A percentile compares a stretch with the other conserved stretches of the same genome.
These are phyloP conservation scores for Coenonympha arcania DNA, from an alignment of 2,888 invertebrate genomes.

Conservation along the genomic window DNA sequence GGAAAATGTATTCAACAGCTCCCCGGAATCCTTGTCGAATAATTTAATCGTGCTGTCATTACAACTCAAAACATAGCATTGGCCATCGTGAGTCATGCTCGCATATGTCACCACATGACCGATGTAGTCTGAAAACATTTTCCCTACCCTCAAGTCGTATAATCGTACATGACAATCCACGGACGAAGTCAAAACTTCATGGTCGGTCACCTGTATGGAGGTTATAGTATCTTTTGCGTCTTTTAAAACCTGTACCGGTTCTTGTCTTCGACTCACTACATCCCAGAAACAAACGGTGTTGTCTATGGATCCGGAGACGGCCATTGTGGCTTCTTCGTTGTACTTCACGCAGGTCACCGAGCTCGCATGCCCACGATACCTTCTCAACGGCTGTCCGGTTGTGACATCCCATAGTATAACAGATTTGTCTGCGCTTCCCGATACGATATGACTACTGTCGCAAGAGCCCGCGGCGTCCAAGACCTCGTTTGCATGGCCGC, in stretches of 20 bases:
- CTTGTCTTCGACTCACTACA: slow-evolving; percentile 56
- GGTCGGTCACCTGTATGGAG: slow-evolving; percentile 84
- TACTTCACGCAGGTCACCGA: slow-evolving; percentile 88
- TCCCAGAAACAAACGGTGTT: slow-evolving; percentile 96
- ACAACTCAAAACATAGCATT: slow-evolving; percentile 90
- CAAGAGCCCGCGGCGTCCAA: slow-evolving; percentile 80
- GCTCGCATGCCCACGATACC: slow-evolving; percentile 91
- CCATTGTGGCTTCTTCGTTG: slow-evolving; percentile 95
- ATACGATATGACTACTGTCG: slow-evolving; percentile 93
- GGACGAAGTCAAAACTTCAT: slow-evolving; percentile 92
- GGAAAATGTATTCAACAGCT: slow-evolving; percentile 76
- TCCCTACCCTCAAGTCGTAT: slow-evolving; percentile 93
- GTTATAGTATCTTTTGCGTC: slow-evolving; percentile 96
- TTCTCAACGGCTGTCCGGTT: slow-evolving; percentile 86
- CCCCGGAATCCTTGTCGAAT: slow-evolving; percentile 83
- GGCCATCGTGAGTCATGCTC: slow-evolving; percentile 91
- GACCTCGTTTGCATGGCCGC: slow-evolving; percentile 90
- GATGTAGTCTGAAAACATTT: slow-evolving; percentile 86
- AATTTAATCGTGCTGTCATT: slow-evolving; percentile 87
- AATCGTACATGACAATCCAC: slow-evolving; percentile 89
- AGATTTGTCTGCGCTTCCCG: slow-evolving; percentile 93
- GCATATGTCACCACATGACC: slow-evolving; percentile 90
- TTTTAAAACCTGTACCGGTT: slow-evolving; percentile 77
- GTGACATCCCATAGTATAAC: slow-evolving; percentile 97
- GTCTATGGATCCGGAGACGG: slow-evolving; percentile 94